A percentile compares a stretch with the other conserved stretches of the same genome.
phyloP scores from a whole-genome alignment of 1,140 invertebrate species.

The Drosophila mauritiana region DNA sequence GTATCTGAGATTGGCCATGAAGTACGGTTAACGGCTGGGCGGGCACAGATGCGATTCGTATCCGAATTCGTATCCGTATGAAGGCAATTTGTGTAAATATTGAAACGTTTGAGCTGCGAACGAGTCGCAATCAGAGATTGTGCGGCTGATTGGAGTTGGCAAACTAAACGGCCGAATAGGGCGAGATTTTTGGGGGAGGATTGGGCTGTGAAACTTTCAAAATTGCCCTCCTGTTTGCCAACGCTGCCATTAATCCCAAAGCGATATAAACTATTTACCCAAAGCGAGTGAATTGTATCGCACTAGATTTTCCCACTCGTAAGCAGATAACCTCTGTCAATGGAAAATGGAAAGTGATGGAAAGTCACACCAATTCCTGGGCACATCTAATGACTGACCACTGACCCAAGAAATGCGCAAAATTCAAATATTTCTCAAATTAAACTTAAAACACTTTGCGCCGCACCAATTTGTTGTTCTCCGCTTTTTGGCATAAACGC shows the following conservation, averaged over 20 bases:
- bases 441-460: conserved; percentile 76
- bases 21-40: conserved; percentile 60
- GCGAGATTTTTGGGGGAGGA: conserved; percentile 14
- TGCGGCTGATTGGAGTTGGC: conserved; percentile 70
- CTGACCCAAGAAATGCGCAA: conserved; percentile 80
- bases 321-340: conserved; percentile 15
- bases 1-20: conserved; percentile 58
- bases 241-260: conserved; percentile 15
- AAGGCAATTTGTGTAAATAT: conserved; percentile 79
- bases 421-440: conserved; percentile 83
- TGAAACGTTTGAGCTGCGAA: conserved; percentile 62
- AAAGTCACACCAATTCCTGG: conserved; percentile 53
- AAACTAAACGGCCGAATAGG: conserved; percentile 22
- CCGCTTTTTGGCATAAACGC: conserved; percentile 69
- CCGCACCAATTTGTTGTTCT: conserved; percentile 36
- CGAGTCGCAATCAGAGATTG: conserved; percentile 72
- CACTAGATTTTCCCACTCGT: conserved; percentile 59
- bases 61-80: conserved; percentile 1
- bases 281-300: conserved; percentile 28
- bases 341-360: conserved; percentile 29
- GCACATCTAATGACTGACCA: conserved; percentile 45
- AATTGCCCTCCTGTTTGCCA: conserved; percentile 36
- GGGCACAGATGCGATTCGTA: conserved; percentile 46
- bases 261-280: conserved; percentile 50
- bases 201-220: conserved; percentile 8